Conservation (phyloP, 2,113 vertebrate species). For the Sterrhoptilus dennistouni region DNA sequence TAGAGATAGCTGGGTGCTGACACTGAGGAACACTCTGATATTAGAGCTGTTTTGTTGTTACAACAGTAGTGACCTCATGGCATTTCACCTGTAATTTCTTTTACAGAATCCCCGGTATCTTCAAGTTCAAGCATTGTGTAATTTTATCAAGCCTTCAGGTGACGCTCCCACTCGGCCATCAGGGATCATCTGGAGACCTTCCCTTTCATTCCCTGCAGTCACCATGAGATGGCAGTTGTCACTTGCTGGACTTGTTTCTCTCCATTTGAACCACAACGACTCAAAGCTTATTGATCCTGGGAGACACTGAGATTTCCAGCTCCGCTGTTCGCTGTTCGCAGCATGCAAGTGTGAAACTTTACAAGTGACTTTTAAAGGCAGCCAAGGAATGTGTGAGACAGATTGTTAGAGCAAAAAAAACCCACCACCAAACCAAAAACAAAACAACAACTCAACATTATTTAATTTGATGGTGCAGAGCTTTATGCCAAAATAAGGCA, state of each 20-base stretch:
- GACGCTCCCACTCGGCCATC: not conserved
- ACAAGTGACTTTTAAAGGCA: slow-evolving; percentile 62
- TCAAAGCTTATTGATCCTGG: slow-evolving; percentile 24
- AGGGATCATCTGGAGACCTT: not conserved
- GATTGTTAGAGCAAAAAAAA: not conserved
- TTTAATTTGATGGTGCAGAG: slow-evolving; percentile 62
- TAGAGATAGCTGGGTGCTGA: not conserved
- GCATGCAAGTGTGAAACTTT: slow-evolving; percentile 58
- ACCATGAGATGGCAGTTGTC: slow-evolving; percentile 49
- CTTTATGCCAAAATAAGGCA: slow-evolving; percentile 52
- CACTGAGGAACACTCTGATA: not conserved
- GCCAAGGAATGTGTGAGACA: slow-evolving; percentile 62
- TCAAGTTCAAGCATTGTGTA: not conserved
- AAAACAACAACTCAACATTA: slow-evolving; percentile 34
- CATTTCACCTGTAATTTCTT: not conserved
- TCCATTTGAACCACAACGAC: not conserved
- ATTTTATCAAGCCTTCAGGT: not conserved
- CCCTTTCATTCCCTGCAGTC: not conserved
- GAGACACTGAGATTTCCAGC: not conserved
- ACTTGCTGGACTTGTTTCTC: not conserved
- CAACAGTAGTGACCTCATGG: not conserved
- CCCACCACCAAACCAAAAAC: not conserved
- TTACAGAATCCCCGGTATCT: not conserved
- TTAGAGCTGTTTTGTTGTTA: not conserved
- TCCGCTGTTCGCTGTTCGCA: not conserved